phyloP scores from a whole-genome alignment of 2,113 vertebrate genomes.

The Pedionomus torquatus region DNA sequence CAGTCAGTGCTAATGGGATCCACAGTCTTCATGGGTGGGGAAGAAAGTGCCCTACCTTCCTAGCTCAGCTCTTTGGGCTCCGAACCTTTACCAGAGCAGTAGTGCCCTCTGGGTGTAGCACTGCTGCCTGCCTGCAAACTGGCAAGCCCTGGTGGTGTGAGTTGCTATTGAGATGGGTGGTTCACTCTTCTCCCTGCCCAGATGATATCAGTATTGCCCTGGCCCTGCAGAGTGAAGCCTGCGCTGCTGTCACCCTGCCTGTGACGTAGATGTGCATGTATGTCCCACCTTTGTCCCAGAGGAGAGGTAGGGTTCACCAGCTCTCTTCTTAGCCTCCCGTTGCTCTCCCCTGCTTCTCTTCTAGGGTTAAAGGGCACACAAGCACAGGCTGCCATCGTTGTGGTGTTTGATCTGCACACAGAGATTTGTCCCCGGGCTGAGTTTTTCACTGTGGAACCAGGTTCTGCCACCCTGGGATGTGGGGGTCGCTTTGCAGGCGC shows the following conservation, averaged over 20 bases:
- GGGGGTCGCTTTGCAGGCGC: fast-evolving
- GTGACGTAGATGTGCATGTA: not conserved
- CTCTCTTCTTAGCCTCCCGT: not conserved
- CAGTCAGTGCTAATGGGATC: not conserved
- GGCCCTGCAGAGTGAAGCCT: not conserved
- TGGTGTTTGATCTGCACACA: not conserved
- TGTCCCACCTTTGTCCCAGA: not conserved
- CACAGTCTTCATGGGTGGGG: not conserved
- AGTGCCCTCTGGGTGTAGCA: not conserved
- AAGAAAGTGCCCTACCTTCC: not conserved
- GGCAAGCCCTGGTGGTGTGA: not conserved
- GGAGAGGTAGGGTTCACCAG: not conserved
- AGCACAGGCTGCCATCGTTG: fast-evolving
- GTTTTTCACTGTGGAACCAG: fast-evolving
- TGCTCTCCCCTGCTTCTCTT: not conserved
- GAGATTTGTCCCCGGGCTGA: not conserved
- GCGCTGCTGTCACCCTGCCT: not conserved
- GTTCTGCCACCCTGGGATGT: not conserved
- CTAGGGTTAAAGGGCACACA: fast-evolving
- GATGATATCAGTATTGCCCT: not conserved
- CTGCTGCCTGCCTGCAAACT: not conserved
- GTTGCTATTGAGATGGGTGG: not conserved
- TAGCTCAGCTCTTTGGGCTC: not conserved
- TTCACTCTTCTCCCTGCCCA: not conserved
- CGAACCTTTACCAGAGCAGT: not conserved